Percentiles rank a stretch among this genome's conserved stretches.
Evolutionary conservation across 2,888 invertebrate genomes (phyloP).

Genomic region (Cerastis rubricosa): DNA sequence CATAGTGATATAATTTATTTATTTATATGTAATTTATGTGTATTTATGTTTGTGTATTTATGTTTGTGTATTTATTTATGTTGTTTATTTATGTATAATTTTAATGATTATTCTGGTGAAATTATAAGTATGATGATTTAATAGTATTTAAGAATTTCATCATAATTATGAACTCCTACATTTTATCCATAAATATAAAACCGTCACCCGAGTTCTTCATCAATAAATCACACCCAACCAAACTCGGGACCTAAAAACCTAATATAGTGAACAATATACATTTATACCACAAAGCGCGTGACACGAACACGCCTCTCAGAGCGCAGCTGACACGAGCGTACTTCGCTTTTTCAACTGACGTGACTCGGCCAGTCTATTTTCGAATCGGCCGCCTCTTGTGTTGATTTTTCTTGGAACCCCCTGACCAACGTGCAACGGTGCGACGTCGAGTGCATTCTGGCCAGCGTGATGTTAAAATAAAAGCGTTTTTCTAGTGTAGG

Average conservation of each 20-base stretch:
- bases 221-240: background rate
- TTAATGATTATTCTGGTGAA: background rate
- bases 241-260: background rate
- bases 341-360: constrained; percentile 57
- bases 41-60: too few relatives aligned
- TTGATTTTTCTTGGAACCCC: constrained; percentile 63
- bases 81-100: too few relatives aligned
- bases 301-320: constrained; percentile 36
- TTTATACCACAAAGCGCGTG: constrained; percentile 41
- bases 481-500: constrained; percentile 34
- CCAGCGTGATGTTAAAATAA: constrained; percentile 40
- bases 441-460: constrained; percentile 47
- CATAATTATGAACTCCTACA: background rate
- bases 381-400: constrained; percentile 58
- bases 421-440: constrained; percentile 38
- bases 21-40: too few relatives aligned
- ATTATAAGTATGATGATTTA: background rate
- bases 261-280: constrained; percentile 42
- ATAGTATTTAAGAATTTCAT: background rate
- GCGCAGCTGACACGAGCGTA: constrained; percentile 52
- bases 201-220: background rate
- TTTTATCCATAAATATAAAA: background rate
- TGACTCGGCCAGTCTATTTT: constrained; percentile 61
- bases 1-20: too few relatives aligned
- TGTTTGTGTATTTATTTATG: too few relatives aligned